phyloP scores from a whole-genome alignment of 2,888 invertebrate species.

The Bellardia bayeri region DNA sequence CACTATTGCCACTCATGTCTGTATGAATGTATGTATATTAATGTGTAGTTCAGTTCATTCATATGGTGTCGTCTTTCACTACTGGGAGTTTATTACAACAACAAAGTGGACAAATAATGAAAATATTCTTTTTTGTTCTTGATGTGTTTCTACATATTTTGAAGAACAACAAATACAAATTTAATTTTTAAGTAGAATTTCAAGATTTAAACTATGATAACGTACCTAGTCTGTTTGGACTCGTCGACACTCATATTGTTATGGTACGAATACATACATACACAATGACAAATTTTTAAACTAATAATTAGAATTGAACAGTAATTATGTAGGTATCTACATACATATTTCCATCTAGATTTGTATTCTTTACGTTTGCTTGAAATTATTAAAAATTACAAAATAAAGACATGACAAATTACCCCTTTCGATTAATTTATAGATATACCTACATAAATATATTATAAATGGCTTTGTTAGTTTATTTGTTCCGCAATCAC shows the following conservation, averaged over 20 bases:
- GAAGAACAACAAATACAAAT: slow-evolving; percentile 16
- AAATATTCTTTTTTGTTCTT: slow-evolving; percentile 1
- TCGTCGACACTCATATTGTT: neutral
- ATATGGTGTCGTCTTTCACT: slow-evolving; percentile 57
- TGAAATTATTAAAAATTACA: too few species aligned
- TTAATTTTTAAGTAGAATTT: slow-evolving; percentile 43
- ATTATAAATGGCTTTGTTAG: too few species aligned
- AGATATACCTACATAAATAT: too few species aligned
- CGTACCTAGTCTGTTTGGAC: neutral
- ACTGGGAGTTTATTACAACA: slow-evolving; percentile 49
- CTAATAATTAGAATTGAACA: neutral
- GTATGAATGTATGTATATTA: neutral
- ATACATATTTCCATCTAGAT: too few species aligned
- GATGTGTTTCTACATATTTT: slow-evolving; percentile 5
- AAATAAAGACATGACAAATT: too few species aligned
- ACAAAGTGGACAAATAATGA: slow-evolving; percentile 45
- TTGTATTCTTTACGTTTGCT: too few species aligned
- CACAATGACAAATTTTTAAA: neutral
- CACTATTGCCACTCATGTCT: slow-evolving; percentile 3
- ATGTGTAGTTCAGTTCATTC: slow-evolving; percentile 6
- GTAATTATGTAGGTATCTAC: neutral
- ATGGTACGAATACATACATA: neutral
- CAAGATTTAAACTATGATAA: slow-evolving; percentile 34
- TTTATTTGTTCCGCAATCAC: too few species aligned
- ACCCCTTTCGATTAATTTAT: too few species aligned